Percentiles rank a stretch among this genome's conserved stretches.
phyloP scores from a whole-genome alignment of 2,797 vertebrate genomes.

The Pantherophis alleghaniensis region DNA sequence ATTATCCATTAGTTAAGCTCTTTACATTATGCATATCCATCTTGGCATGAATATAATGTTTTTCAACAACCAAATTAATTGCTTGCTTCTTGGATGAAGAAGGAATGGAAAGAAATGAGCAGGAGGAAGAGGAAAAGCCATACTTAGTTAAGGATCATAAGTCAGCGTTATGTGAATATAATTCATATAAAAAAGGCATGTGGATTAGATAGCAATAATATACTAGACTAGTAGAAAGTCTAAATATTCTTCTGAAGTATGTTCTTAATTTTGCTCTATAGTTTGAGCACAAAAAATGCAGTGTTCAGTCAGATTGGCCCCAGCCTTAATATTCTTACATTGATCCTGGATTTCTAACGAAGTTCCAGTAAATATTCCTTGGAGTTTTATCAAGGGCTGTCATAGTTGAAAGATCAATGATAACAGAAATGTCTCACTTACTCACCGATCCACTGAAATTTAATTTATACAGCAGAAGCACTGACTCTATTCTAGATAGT shows the following conservation, averaged over 20 bases:
- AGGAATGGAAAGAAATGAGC: neutral
- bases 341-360: neutral
- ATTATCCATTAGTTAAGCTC: neutral
- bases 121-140: neutral
- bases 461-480: too few relatives aligned
- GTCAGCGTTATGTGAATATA: neutral
- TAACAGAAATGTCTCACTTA: neutral
- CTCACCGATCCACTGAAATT: neutral
- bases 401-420: neutral
- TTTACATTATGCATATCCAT: rapidly evolving
- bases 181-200: neutral
- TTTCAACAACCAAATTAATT: slow-evolving; percentile 6
- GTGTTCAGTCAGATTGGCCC: neutral
- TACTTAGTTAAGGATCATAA: neutral
- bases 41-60: neutral
- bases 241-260: neutral
- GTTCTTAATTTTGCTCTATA: neutral
- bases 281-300: neutral
- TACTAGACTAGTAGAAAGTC: neutral
- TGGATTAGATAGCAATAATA: neutral
- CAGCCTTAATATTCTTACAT: neutral
- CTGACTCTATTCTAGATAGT: too few relatives aligned
- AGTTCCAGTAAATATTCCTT: neutral
- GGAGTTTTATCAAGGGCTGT: neutral
- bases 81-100: neutral